phyloP scores from a whole-genome alignment of 2,888 invertebrate genomes.

The Chrysolina haemoptera region DNA sequence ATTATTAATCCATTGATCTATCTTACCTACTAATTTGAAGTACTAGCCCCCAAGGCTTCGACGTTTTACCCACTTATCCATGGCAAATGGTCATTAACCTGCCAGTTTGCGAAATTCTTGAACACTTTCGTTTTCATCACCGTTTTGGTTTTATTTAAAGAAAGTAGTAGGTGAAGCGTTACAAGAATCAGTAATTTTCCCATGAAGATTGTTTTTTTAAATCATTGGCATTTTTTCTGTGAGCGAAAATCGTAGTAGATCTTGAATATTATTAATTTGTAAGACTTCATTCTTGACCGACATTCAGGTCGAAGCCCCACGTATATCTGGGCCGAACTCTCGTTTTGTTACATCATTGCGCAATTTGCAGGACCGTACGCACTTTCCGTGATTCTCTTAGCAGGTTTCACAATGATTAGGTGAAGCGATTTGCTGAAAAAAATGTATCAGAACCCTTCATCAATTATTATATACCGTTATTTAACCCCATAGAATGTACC shows the following conservation, averaged over 20 bases:
- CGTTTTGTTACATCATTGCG: slow-evolving; percentile 54
- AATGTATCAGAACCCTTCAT: background rate
- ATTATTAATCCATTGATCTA: slow-evolving; percentile 26
- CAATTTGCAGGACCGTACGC: slow-evolving; percentile 50
- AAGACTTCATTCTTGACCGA: slow-evolving; percentile 65
- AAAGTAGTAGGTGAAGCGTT: background rate
- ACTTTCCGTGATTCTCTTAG: slow-evolving; percentile 21
- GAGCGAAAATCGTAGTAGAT: background rate
- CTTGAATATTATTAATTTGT: slow-evolving; percentile 32
- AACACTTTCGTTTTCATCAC: slow-evolving; percentile 31
- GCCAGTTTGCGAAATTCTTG: slow-evolving; percentile 32
- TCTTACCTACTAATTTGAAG: slow-evolving; percentile 43
- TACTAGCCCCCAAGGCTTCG: slow-evolving; percentile 56
- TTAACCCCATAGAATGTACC: no score
- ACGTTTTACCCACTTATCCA: slow-evolving; percentile 57
- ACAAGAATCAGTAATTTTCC: background rate
- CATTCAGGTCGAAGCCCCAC: slow-evolving; percentile 65
- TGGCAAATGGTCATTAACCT: slow-evolving; percentile 59
- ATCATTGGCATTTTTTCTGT: slow-evolving; percentile 10
- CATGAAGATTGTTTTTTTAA: background rate
- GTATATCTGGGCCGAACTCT: slow-evolving; percentile 60
- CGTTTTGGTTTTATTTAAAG: background rate
- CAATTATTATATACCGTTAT: no score
- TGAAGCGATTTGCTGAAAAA: slow-evolving; percentile 2
- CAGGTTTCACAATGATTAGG: slow-evolving; percentile 12